These are phyloP conservation scores for Phymastichus coffea DNA, from an alignment of 1,140 invertebrate genomes.

Conservation along the genomic window DNA sequence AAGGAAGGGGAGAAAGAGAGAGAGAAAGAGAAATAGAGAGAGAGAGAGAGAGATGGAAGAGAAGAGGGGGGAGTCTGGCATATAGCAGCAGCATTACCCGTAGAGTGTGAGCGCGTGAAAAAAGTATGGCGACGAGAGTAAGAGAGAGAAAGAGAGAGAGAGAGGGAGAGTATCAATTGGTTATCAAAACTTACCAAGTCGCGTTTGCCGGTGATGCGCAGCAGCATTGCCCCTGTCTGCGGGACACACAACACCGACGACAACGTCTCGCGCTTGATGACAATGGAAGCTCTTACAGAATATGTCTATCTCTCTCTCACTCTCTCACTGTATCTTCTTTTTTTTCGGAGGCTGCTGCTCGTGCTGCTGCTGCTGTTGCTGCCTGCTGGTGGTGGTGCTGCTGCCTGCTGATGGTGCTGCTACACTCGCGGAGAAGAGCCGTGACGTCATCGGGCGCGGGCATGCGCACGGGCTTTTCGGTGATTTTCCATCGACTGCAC, in stretches of 20 bases:
- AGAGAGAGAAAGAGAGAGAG: neutral
- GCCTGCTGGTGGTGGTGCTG: neutral
- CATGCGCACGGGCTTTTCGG: slow-evolving; percentile 54
- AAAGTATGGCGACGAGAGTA: too few relatives aligned
- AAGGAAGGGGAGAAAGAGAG: too few relatives aligned
- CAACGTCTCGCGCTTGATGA: too few relatives aligned
- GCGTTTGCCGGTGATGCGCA: slow-evolving; percentile 13
- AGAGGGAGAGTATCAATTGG: neutral
- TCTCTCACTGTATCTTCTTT: neutral
- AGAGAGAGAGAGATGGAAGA: too few relatives aligned
- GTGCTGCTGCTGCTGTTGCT: neutral
- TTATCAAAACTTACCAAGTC: neutral
- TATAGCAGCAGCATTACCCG: too few relatives aligned
- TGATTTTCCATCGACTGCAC: slow-evolving; percentile 55
- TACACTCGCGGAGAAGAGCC: slow-evolving; percentile 18
- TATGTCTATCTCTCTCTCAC: too few relatives aligned
- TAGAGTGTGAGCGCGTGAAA: too few relatives aligned
- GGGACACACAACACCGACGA: too few relatives aligned
- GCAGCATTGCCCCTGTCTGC: too few relatives aligned
- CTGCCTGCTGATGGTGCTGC: slow-evolving; percentile 2
- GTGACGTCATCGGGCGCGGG: slow-evolving; percentile 54
- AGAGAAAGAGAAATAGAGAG: too few relatives aligned
- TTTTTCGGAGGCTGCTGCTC: neutral
- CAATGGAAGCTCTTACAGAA: too few relatives aligned
- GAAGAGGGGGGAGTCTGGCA: too few relatives aligned